These are phyloP conservation scores for Chymomyza amoena DNA, from an alignment of 2,888 invertebrate genomes.

Conservation along the genomic window DNA sequence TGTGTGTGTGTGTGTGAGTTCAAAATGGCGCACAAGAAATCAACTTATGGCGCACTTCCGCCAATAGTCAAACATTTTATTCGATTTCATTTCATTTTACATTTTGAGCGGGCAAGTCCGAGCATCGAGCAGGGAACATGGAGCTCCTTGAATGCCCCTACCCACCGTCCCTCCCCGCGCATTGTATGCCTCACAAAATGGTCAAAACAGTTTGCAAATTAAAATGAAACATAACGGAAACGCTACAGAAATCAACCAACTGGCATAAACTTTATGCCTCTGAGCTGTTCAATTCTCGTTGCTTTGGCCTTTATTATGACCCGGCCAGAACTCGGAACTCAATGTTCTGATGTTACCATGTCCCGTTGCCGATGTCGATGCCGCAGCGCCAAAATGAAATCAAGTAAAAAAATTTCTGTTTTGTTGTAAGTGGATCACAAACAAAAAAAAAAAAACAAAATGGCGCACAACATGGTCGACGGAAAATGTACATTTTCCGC, in stretches of 20 bases:
- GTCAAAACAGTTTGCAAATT: conserved; percentile 62
- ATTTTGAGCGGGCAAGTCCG: conserved; percentile 27
- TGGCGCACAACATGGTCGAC: conserved; percentile 16
- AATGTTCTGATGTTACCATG: not conserved
- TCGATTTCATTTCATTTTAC: conserved; percentile 49
- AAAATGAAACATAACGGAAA: conserved; percentile 68
- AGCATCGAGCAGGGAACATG: no score
- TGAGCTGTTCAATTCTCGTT: conserved; percentile 11
- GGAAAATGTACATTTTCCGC: conserved; percentile 61
- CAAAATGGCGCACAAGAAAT: conserved; percentile 65
- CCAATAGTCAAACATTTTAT: conserved; percentile 70
- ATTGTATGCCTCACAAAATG: conserved; percentile 26
- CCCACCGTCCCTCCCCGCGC: not conserved
- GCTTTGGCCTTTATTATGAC: not conserved
- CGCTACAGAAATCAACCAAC: conserved; percentile 67
- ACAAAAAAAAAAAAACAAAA: conserved; percentile 31
- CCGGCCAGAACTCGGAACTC: not conserved
- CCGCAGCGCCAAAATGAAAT: conserved; percentile 22
- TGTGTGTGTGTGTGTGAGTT: not conserved
- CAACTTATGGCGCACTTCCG: conserved; percentile 71
- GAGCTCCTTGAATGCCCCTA: not conserved
- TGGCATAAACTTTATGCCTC: conserved; percentile 58
- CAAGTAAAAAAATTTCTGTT: conserved; percentile 39
- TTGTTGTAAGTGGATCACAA: conserved; percentile 17
- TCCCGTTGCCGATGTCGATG: not conserved